Percentiles rank a stretch among this genome's conserved stretches.
Evolutionary conservation across 2,797 vertebrate species (phyloP).

Genomic region (Poliocrania exsul): DNA sequence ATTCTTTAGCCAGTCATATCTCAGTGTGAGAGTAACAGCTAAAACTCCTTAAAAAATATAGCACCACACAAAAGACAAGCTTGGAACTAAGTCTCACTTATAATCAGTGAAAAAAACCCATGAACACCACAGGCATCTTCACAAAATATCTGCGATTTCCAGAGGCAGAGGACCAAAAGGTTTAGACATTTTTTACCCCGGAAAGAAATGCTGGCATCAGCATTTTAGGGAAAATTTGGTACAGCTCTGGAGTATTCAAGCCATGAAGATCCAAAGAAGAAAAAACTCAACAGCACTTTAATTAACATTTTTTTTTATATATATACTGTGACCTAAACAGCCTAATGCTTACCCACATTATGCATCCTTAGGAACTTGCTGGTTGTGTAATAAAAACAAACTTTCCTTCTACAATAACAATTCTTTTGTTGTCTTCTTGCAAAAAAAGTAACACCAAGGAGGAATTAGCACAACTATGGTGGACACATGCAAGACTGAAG

Average conservation of each 20-base stretch:
- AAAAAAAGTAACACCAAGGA: neutral
- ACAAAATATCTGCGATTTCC: neutral
- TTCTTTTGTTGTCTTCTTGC: neutral
- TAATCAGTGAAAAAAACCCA: neutral
- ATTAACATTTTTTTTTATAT: neutral
- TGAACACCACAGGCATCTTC: neutral
- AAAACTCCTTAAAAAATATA: neutral
- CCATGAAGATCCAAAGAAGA: neutral
- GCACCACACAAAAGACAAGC: neutral
- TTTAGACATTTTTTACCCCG: fast-evolving
- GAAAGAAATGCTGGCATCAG: neutral
- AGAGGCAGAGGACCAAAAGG: neutral
- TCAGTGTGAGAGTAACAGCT: neutral
- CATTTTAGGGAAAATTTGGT: neutral
- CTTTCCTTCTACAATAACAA: neutral
- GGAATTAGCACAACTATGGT: neutral
- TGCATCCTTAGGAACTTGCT: neutral
- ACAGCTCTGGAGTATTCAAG: neutral
- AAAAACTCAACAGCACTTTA: neutral
- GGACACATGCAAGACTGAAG: neutral
- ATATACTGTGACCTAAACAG: neutral
- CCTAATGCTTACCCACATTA: neutral
- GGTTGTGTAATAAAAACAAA: neutral
- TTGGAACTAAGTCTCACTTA: neutral
- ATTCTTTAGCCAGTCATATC: neutral